Conservation (phyloP, 2,888 invertebrate species). For the Drymonia ruficornis region DNA sequence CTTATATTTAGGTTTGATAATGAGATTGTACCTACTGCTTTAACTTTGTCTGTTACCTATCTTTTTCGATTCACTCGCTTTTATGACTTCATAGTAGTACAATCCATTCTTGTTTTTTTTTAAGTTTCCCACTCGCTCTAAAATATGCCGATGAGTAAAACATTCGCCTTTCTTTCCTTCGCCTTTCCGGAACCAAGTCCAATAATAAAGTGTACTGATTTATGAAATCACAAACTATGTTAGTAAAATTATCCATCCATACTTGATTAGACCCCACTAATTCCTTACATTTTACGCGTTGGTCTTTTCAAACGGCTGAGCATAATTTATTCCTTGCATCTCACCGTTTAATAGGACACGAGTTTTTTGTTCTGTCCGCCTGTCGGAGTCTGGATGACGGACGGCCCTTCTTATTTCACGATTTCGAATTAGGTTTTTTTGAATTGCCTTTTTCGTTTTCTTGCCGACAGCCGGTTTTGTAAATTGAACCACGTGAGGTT, state of each 20-base stretch:
- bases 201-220: not conserved
- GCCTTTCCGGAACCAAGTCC: too few species aligned
- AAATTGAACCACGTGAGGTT: slow-evolving; percentile 32
- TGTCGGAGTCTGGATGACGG: slow-evolving; percentile 23
- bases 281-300: slow-evolving; percentile 3
- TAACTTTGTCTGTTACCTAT: too few species aligned
- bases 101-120: too few species aligned
- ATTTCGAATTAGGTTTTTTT: slow-evolving; percentile 34
- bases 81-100: too few species aligned
- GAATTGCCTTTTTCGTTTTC: slow-evolving; percentile 23
- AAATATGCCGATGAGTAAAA: too few species aligned
- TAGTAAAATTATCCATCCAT: not conserved
- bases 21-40: too few species aligned
- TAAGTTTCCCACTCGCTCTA: too few species aligned
- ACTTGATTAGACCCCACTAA: not conserved
- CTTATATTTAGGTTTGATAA: too few species aligned
- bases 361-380: slow-evolving; percentile 51
- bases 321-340: slow-evolving; percentile 69
- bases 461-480: slow-evolving; percentile 29
- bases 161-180: not conserved
- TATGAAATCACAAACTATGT: not conserved
- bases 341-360: slow-evolving; percentile 66
- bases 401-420: slow-evolving; percentile 37
- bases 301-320: slow-evolving; percentile 55
- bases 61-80: too few species aligned